Evolutionary conservation across 2,797 vertebrate species (phyloP).

Genomic region (Serranus cabrilla): DNA sequence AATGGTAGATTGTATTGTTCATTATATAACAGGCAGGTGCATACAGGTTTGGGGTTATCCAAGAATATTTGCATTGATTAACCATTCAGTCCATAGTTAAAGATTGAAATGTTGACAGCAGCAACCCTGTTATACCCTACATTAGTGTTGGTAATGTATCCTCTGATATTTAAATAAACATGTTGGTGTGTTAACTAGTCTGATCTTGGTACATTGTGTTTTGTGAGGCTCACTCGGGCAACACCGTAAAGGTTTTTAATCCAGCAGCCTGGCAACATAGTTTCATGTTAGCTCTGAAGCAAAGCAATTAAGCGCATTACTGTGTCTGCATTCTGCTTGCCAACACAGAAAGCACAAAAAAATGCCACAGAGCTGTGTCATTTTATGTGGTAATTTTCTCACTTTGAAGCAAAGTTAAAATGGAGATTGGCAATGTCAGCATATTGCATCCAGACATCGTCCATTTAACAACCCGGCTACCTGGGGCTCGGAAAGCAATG

Average conservation of each 20-base stretch:
- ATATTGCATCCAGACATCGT: conserved; percentile 14
- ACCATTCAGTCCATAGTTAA: conserved; percentile 4
- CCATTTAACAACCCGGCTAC: conserved; percentile 4
- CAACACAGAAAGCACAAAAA: conserved; percentile 54
- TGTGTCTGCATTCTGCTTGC: conserved; percentile 63
- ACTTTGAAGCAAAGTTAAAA: conserved; percentile 56
- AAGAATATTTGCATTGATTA: neutral
- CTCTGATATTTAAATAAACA: conserved; percentile 11
- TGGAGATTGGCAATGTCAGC: conserved; percentile 39
- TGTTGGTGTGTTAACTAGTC: conserved; percentile 36
- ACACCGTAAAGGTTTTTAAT: conserved; percentile 58
- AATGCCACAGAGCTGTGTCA: conserved; percentile 53
- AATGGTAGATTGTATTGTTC: conserved; percentile 9
- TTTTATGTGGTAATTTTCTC: conserved; percentile 42
- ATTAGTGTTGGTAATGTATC: neutral
- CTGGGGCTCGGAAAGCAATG: neutral
- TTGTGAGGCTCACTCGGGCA: conserved; percentile 37
- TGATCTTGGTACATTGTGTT: conserved; percentile 36
- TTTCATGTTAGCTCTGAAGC: conserved; percentile 62
- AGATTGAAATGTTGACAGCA: neutral
- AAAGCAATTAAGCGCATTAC: conserved; percentile 76
- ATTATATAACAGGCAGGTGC: neutral
- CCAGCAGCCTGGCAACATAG: conserved; percentile 57
- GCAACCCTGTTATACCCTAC: neutral
- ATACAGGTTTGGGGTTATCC: neutral